Evolutionary conservation across 2,113 vertebrate species (phyloP).

Genomic region (Cyphomyrus plagiostoma): DNA sequence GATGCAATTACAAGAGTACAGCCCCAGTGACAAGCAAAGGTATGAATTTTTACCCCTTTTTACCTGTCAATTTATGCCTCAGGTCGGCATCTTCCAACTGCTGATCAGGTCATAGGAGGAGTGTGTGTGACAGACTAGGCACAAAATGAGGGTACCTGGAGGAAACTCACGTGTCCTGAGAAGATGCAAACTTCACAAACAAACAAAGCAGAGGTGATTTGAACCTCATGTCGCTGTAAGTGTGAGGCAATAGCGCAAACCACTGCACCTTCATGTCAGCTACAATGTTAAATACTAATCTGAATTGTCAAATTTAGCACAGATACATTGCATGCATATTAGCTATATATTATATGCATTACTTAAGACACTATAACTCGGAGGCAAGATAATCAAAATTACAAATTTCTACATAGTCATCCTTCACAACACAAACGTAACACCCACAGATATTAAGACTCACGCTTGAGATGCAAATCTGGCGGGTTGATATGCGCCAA

Average conservation of each 20-base stretch:
- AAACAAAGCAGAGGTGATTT: not conserved
- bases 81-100: not conserved
- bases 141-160: not conserved
- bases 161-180: not conserved
- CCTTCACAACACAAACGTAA: not conserved
- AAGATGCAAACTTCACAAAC: not conserved
- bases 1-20: too few species aligned
- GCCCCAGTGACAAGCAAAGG: too few species aligned
- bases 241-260: not conserved
- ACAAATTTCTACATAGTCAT: not conserved
- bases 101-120: not conserved
- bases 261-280: not conserved
- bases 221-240: not conserved
- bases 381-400: not conserved
- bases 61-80: not conserved
- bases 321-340: not conserved
- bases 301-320: not conserved
- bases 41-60: too few species aligned
- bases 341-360: not conserved
- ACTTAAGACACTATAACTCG: not conserved
- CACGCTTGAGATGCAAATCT: not conserved
- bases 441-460: not conserved
- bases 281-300: not conserved
- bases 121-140: not conserved
- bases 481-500: not conserved